phyloP scores from a whole-genome alignment of 2,113 vertebrate species.

The Cyanoramphus novaezelandiae region DNA sequence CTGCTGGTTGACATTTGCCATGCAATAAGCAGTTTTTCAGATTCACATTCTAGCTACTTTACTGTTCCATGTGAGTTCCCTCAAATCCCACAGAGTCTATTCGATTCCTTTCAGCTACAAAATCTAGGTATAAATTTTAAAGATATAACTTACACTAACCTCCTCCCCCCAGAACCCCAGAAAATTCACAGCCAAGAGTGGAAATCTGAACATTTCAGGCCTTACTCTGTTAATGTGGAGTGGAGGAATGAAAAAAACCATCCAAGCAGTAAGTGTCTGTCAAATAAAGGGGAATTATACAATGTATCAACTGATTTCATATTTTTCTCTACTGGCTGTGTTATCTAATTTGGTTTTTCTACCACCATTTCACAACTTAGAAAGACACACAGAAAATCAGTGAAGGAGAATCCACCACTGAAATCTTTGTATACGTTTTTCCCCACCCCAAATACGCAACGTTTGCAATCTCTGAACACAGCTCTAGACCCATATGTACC shows the following conservation, averaged over 20 bases:
- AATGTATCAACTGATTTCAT: background rate
- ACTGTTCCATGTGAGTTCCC: background rate
- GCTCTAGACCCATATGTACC: background rate
- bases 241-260: background rate
- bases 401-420: background rate
- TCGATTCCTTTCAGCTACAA: background rate
- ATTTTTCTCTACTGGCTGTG: background rate
- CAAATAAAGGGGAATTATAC: background rate
- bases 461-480: background rate
- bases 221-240: background rate
- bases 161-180: background rate
- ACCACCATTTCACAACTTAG: background rate
- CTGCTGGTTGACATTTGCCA: slow-evolving; percentile 42
- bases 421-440: background rate
- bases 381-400: background rate
- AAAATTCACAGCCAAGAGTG: background rate
- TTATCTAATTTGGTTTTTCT: background rate
- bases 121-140: background rate
- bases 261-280: background rate
- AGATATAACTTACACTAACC: background rate
- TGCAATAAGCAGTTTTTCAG: slow-evolving; percentile 47
- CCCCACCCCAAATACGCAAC: accelerated
- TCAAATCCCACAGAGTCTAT: slow-evolving; percentile 5
- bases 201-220: background rate
- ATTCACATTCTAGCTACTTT: slow-evolving; percentile 1